phyloP scores from a whole-genome alignment of 2,888 invertebrate genomes.

The Orthosia cruda region DNA sequence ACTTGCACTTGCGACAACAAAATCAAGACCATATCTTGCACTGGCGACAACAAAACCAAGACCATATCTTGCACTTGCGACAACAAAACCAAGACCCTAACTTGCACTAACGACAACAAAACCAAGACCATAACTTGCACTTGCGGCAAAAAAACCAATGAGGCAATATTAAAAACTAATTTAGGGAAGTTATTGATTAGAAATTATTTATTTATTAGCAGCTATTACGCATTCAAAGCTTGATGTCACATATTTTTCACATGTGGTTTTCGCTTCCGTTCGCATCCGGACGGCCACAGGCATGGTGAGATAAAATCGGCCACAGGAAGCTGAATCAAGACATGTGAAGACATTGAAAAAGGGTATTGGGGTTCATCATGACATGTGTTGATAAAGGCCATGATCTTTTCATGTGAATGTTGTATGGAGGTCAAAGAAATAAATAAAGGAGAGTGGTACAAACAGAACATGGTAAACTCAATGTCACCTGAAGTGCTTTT shows the following conservation, averaged over 20 bases:
- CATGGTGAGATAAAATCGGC: conserved; percentile 1
- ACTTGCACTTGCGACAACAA: no score
- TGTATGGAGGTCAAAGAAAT: neutral
- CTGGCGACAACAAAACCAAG: no score
- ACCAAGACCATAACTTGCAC: no score
- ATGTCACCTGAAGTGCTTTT: no score
- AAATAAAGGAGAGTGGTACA: neutral
- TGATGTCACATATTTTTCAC: neutral
- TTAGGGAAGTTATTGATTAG: neutral
- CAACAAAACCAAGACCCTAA: no score
- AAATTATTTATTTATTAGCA: neutral
- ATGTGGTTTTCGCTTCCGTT: conserved; percentile 5
- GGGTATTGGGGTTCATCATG: neutral
- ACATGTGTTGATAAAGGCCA: neutral
- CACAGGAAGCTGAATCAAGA: conserved; percentile 21
- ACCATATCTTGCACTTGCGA: no score
- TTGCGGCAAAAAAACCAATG: no score
- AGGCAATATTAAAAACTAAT: no score
- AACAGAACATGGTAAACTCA: no score
- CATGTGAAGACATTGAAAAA: conserved; percentile 5
- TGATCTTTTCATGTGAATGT: neutral
- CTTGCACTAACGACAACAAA: no score
- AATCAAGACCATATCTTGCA: no score
- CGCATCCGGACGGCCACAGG: conserved; percentile 11
- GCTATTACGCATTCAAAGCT: neutral